These are phyloP conservation scores for Urocitellus parryii DNA, from an alignment of 2,113 vertebrate genomes.

Conservation along the genomic window DNA sequence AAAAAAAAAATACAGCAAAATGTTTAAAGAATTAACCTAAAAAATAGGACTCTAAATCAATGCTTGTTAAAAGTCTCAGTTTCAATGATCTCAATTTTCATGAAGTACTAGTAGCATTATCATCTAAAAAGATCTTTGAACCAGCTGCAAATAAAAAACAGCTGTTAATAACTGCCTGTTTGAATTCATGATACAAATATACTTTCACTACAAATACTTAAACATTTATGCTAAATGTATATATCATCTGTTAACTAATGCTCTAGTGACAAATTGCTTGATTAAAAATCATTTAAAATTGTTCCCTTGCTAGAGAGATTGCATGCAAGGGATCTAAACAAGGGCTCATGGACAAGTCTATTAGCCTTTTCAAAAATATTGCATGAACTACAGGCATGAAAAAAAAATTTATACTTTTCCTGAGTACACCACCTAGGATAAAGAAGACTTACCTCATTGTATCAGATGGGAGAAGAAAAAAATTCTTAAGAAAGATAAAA, in stretches of 20 bases:
- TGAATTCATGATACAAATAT: neutral
- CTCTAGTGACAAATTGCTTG: neutral
- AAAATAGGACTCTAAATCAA: neutral
- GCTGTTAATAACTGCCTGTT: neutral
- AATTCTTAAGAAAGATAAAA: neutral
- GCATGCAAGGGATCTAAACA: neutral
- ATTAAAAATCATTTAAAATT: neutral
- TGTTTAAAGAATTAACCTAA: neutral
- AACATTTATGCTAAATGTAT: neutral
- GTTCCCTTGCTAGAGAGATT: neutral
- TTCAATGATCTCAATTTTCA: conserved; percentile 6
- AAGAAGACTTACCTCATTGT: neutral
- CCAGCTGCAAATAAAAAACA: neutral
- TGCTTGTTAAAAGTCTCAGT: neutral
- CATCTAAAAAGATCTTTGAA: conserved; percentile 3
- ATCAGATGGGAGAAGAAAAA: neutral
- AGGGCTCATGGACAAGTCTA: neutral
- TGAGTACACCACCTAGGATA: neutral
- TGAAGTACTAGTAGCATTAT: neutral
- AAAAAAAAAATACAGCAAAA: neutral
- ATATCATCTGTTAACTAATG: neutral
- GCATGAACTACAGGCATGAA: neutral
- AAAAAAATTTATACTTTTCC: neutral
- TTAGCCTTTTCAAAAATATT: neutral
- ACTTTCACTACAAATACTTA: neutral